A percentile compares a stretch with the other conserved stretches of the same genome.
Conservation (phyloP, 2,797 vertebrate species). For the Pseudopleuronectes americanus region DNA sequence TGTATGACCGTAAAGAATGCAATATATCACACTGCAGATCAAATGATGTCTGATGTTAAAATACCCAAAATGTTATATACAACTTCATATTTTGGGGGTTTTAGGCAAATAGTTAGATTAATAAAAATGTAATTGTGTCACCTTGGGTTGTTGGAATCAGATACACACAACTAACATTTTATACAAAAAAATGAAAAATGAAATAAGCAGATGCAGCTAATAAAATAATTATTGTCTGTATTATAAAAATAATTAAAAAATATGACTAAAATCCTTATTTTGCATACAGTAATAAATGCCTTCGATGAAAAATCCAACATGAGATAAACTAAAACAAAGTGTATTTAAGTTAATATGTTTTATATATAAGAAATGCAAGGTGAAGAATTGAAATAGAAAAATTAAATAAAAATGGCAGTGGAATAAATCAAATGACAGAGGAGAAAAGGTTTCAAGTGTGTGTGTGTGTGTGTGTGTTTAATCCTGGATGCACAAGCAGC, state of each 20-base stretch:
- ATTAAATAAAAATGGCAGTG: not conserved
- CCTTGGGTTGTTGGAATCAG: not conserved
- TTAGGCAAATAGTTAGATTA: too few species aligned
- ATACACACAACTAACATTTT: not conserved
- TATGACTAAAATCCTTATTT: not conserved
- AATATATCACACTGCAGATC: not conserved
- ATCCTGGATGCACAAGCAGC: not conserved
- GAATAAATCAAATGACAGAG: conserved; percentile 18
- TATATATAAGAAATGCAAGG: conserved; percentile 1
- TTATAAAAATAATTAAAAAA: conserved; percentile 8
- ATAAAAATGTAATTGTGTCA: too few species aligned
- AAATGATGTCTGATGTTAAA: not conserved
- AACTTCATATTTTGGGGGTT: not conserved
- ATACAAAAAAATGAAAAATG: not conserved
- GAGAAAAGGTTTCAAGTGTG: conserved; percentile 14
- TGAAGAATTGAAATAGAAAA: not conserved
- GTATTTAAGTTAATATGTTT: too few species aligned
- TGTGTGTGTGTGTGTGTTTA: conserved; percentile 2
- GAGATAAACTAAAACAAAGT: not conserved
- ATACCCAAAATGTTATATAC: not conserved
- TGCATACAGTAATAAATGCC: not conserved
- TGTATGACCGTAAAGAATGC: not conserved
- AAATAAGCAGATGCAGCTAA: not conserved
- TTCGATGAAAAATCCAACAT: not conserved
- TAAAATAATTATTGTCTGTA: not conserved